These are phyloP conservation scores for Pseudochirops cupreus DNA, from an alignment of 2,797 vertebrate genomes.

Conservation along the genomic window DNA sequence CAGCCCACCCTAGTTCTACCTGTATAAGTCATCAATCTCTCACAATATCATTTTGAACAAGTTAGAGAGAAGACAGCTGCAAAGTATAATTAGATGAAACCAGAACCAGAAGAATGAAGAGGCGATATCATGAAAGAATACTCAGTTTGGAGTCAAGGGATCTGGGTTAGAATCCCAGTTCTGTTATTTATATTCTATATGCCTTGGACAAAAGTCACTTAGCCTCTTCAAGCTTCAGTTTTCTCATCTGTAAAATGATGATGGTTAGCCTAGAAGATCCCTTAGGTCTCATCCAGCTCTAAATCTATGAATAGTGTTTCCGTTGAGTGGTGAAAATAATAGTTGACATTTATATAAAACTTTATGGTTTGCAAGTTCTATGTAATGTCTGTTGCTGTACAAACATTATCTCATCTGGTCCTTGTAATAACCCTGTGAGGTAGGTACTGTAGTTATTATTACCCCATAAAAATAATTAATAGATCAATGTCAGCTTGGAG, in stretches of 20 bases:
- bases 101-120: background rate
- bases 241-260: background rate
- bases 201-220: background rate
- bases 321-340: background rate
- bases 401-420: background rate
- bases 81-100: background rate
- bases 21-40: background rate
- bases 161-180: background rate
- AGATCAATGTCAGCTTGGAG: background rate
- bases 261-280: background rate
- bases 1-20: background rate
- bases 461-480: background rate
- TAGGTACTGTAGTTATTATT: background rate
- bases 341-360: constrained; percentile 5
- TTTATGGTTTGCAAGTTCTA: background rate
- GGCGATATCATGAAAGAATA: background rate
- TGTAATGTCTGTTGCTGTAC: constrained; percentile 1
- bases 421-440: background rate
- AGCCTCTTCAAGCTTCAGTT: background rate
- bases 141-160: background rate
- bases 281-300: background rate
- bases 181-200: background rate
- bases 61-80: background rate
- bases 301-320: background rate
- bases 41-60: background rate